These are phyloP conservation scores for Tyto alba DNA, from an alignment of 2,113 vertebrate genomes.

Conservation along the genomic window DNA sequence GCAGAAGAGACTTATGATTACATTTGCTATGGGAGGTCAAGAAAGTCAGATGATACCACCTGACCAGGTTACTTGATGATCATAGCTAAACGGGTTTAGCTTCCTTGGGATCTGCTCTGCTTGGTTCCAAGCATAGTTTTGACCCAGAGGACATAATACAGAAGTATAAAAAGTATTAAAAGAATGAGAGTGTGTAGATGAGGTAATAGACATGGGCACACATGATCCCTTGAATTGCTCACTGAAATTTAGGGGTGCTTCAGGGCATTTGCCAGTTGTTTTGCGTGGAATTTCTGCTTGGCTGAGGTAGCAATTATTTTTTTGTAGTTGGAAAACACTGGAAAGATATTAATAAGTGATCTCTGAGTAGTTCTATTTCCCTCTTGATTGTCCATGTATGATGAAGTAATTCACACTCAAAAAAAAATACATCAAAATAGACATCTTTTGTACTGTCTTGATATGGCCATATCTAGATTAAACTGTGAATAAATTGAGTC, in stretches of 20 bases:
- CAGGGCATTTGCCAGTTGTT: neutral
- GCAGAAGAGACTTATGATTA: neutral
- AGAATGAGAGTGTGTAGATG: neutral
- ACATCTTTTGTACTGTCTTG: neutral
- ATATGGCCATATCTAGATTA: neutral
- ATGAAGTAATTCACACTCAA: neutral
- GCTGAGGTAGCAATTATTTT: neutral
- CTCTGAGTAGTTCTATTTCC: neutral
- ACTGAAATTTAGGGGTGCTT: neutral
- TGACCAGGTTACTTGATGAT: neutral
- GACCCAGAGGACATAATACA: neutral
- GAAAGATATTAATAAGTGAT: neutral
- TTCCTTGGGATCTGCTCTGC: neutral
- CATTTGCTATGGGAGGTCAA: neutral
- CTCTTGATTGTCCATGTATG: neutral
- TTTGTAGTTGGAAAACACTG: neutral
- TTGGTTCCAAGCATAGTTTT: neutral
- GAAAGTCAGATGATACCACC: neutral
- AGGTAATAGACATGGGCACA: neutral
- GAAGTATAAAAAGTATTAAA: neutral
- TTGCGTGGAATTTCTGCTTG: neutral
- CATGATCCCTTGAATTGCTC: neutral
- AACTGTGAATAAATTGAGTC: neutral
- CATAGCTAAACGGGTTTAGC: neutral
- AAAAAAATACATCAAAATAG: neutral